Evolutionary conservation across 2,888 invertebrate species (phyloP).

Genomic region (Ophion ellenae): DNA sequence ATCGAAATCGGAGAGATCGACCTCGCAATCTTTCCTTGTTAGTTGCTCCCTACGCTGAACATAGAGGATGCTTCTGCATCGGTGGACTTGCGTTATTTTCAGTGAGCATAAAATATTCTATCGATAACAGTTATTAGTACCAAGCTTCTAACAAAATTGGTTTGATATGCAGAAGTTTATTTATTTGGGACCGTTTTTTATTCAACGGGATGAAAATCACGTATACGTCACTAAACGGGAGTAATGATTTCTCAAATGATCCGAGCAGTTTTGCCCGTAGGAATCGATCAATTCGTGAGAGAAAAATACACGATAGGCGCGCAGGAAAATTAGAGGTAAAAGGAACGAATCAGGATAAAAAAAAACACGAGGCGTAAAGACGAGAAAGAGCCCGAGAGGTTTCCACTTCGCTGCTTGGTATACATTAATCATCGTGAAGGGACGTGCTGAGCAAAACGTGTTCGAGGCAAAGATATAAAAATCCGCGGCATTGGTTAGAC

Average conservation of each 20-base stretch:
- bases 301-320: slow-evolving; percentile 12
- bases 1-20: too few species aligned
- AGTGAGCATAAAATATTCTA: too few species aligned
- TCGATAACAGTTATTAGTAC: too few species aligned
- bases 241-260: background rate
- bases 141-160: too few species aligned
- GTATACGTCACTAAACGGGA: background rate
- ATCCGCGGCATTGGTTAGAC: slow-evolving; percentile 30
- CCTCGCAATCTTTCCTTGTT: too few species aligned
- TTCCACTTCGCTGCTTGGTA: slow-evolving; percentile 45
- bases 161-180: too few species aligned
- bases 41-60: too few species aligned
- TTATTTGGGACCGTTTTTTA: too few species aligned
- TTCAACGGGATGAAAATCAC: background rate
- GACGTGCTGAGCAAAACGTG: slow-evolving; percentile 66
- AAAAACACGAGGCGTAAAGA: slow-evolving; percentile 32
- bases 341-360: slow-evolving; percentile 18
- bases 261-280: background rate
- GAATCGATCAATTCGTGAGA: slow-evolving; percentile 26
- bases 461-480: slow-evolving; percentile 54
- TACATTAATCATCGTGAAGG: slow-evolving; percentile 72
- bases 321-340: slow-evolving; percentile 15
- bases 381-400: slow-evolving; percentile 14
- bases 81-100: too few species aligned
- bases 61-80: too few species aligned